Conservation (phyloP, 2,113 vertebrate species). For the Anas platyrhynchos region DNA sequence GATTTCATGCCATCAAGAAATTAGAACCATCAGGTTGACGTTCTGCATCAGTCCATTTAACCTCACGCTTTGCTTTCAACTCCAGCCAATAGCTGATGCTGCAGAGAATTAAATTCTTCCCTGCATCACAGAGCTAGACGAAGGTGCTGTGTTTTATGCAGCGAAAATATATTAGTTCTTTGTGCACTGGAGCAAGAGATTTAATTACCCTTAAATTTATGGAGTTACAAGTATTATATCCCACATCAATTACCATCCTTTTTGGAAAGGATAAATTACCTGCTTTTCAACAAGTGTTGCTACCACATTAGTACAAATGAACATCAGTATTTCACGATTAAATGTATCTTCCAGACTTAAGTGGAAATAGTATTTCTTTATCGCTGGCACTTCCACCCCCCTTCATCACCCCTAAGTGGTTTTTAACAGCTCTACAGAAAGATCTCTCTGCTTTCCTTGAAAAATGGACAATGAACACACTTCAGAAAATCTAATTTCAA, state of each 20-base stretch:
- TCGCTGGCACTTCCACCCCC: not conserved
- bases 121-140: not conserved
- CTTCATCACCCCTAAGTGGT: not conserved
- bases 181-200: conserved; percentile 18
- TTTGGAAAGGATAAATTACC: not conserved
- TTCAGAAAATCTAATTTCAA: not conserved
- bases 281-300: not conserved
- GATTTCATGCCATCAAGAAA: not conserved
- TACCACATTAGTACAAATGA: not conserved
- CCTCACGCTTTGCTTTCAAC: not conserved
- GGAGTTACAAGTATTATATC: not conserved
- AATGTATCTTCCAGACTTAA: not conserved
- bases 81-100: not conserved
- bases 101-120: not conserved
- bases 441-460: not conserved
- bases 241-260: not conserved
- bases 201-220: conserved; percentile 21
- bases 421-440: conserved; percentile 19
- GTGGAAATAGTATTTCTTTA: not conserved
- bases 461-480: not conserved
- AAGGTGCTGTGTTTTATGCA: not conserved
- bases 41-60: not conserved
- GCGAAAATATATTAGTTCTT: not conserved
- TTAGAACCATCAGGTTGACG: not conserved
- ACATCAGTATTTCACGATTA: not conserved